Conservation (phyloP, 2,797 vertebrate genomes). For the Vespertilio murinus region DNA sequence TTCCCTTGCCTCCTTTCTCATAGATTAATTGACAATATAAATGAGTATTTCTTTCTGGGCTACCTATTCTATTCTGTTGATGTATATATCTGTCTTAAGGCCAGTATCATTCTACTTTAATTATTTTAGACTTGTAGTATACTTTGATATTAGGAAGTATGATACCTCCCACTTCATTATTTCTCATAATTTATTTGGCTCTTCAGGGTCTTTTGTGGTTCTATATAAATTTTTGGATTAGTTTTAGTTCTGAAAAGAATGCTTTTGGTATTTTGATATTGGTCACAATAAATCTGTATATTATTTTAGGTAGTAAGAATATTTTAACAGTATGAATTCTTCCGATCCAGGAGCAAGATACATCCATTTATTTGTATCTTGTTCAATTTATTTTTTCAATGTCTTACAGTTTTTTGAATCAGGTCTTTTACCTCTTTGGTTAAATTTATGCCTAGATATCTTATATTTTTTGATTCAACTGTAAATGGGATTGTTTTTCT, state of each 20-base stretch:
- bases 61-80: neutral
- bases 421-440: neutral
- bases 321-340: neutral
- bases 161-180: neutral
- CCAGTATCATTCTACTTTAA: neutral
- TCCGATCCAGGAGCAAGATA: neutral
- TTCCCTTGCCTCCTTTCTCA: neutral
- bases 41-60: neutral
- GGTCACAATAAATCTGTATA: neutral
- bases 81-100: neutral
- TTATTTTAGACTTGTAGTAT: neutral
- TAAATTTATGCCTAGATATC: neutral
- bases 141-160: neutral
- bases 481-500: neutral
- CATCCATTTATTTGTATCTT: neutral
- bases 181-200: neutral
- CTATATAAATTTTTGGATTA: neutral
- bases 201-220: neutral
- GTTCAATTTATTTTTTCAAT: neutral
- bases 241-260: neutral
- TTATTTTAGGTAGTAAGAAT: neutral
- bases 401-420: neutral
- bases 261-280: neutral
- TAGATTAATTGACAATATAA: neutral
- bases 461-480: neutral